Conservation (phyloP, 2,113 vertebrate genomes). For the Chloropsis cyanopogon region DNA sequence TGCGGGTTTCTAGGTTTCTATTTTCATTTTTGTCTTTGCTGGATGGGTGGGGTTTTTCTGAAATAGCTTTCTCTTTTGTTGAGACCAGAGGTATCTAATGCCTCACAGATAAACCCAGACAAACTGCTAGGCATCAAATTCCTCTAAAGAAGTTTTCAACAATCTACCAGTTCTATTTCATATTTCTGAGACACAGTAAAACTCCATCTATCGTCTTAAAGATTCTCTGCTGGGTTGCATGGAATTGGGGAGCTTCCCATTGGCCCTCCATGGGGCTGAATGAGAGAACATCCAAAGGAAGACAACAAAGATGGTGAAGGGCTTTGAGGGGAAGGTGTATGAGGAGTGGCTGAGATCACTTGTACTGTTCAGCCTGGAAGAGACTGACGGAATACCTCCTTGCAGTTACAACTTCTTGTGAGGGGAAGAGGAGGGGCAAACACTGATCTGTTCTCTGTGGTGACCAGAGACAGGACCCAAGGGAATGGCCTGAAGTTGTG, state of each 20-base stretch:
- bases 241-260: neutral
- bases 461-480: neutral
- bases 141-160: neutral
- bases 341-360: neutral
- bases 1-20: neutral
- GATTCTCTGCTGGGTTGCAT: neutral
- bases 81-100: neutral
- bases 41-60: neutral
- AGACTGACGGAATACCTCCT: neutral
- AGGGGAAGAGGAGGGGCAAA: neutral
- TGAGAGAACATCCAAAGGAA: neutral
- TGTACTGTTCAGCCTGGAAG: neutral
- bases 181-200: neutral
- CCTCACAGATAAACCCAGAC: neutral
- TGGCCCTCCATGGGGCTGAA: neutral
- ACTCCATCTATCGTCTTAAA: neutral
- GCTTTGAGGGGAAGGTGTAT: neutral
- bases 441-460: neutral
- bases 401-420: neutral
- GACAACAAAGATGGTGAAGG: neutral
- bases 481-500: neutral
- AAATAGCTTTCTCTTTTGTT: neutral
- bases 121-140: neutral
- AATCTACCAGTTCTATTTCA: neutral
- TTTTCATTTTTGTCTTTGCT: neutral